A percentile compares a stretch with the other conserved stretches of the same genome.
phyloP scores from a whole-genome alignment of 2,797 vertebrate genomes.

The Lagocephalus sceleratus region DNA sequence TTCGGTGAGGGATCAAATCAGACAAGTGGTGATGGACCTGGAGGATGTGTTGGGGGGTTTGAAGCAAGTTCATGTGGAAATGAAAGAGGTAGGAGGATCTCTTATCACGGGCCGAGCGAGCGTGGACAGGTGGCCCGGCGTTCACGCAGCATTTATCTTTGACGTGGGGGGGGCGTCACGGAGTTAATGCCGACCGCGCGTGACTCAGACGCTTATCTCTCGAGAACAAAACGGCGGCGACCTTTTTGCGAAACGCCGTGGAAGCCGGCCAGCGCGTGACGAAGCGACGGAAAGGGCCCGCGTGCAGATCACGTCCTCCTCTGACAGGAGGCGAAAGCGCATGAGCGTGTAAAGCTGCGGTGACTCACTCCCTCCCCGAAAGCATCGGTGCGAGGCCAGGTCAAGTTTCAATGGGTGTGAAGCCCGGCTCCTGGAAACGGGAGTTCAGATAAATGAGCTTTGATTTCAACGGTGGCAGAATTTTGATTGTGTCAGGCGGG shows the following conservation, averaged over 20 bases:
- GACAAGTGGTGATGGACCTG: conserved; percentile 79
- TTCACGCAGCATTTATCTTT: conserved; percentile 28
- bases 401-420: not conserved
- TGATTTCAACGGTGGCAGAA: too few relatives aligned
- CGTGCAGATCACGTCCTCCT: conserved; percentile 48
- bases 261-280: conserved; percentile 47
- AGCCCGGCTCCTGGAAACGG: not conserved
- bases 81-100: conserved; percentile 80
- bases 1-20: conserved; percentile 76
- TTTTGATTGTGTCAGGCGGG: too few relatives aligned
- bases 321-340: conserved; percentile 42
- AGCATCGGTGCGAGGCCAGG: conserved; percentile 10
- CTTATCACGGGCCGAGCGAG: conserved; percentile 16
- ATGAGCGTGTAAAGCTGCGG: conserved; percentile 42
- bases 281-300: conserved; percentile 40
- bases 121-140: conserved; percentile 6
- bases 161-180: conserved; percentile 15
- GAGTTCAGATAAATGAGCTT: too few relatives aligned
- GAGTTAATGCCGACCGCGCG: conserved; percentile 35
- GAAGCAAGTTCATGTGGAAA: conserved; percentile 83
- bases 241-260: conserved; percentile 59
- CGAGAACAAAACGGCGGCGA: conserved; percentile 51
- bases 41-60: conserved; percentile 81
- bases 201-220: conserved; percentile 52
- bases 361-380: conserved; percentile 40